Evolutionary conservation across 2,888 invertebrate species (phyloP), one percentile per base, ranked within the genome.

Genomic region (Griposia aprilina): DNA sequence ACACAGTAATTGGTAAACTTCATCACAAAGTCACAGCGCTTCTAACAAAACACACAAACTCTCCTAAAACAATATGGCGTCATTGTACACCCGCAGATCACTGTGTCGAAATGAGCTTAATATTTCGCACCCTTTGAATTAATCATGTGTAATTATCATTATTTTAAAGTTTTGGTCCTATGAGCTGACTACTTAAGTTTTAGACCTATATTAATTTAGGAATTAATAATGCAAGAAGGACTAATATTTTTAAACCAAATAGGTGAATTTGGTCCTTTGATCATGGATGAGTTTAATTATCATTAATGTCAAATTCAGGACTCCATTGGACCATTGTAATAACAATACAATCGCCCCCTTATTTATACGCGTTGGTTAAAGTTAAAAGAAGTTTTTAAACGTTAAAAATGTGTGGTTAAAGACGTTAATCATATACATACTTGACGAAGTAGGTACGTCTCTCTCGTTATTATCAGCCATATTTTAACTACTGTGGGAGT

Each of bases 61-160:
- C 72, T 67, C 78, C 77, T 83, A 86, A 84, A 86, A 78, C 84
- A 86, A 86, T 71, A 83, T 70, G 73, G 62, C 72, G 57, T 59
- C 74, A 45, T 45, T 55, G 76, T 68, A 57, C 60, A 55, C 70
- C 60, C 45, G 17, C 77, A 74, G 63, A 77, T 70, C 86, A 74
- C 63, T 57, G 52, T 75, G 79, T 76, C 73, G 82, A 82, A 55
- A 71, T 45, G 30, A 74, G 48, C 59, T 80, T 68, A 72, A 71
- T 71, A 71, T 69, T 69, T 67, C 52, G 26, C 73, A 59, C 70
- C 59, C 70, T 55, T 30, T 59, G 17, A 41, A 74, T 74, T 45
- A 67, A 70, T 10, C 30, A n/a, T 13, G 59, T 52, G 52, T 69
- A 11, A 45, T 62, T 75, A 41, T n/a, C n/a, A 82, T 68, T 67